Evolutionary conservation across 2,113 vertebrate genomes (phyloP).

Genomic region (Morone saxatilis): DNA sequence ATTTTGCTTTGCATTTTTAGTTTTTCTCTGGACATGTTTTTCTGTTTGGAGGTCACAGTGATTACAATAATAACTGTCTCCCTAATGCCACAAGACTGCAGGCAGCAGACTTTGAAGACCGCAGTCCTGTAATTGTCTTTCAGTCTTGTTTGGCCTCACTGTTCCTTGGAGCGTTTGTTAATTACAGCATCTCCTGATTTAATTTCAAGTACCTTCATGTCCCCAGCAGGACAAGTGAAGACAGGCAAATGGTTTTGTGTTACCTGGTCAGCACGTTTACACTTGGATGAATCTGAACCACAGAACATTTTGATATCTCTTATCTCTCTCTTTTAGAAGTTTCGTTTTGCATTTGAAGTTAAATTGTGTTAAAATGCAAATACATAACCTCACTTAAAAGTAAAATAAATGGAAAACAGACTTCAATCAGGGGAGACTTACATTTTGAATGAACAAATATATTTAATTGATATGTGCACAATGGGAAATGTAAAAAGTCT

Average conservation of each 20-base stretch:
- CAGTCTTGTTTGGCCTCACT: constrained; percentile 47
- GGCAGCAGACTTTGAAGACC: constrained; percentile 39
- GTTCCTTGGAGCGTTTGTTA: constrained; percentile 31
- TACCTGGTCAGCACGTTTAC: constrained; percentile 24
- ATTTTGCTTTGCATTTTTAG: background rate
- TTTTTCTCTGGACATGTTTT: background rate
- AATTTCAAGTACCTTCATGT: constrained; percentile 34
- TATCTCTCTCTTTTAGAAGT: background rate
- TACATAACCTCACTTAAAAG: background rate
- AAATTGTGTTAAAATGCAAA: background rate
- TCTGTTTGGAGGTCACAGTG: constrained; percentile 34
- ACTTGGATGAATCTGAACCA: constrained; percentile 5
- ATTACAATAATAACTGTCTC: constrained; percentile 43
- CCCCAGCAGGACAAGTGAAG: constrained; percentile 6
- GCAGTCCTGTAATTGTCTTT: constrained; percentile 45
- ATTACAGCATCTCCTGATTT: constrained; percentile 45
- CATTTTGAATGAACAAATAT: too few relatives aligned
- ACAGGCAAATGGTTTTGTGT: constrained; percentile 12
- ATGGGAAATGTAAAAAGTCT: too few relatives aligned
- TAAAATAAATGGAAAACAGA: background rate
- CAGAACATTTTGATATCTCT: background rate
- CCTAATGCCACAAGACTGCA: constrained; percentile 22
- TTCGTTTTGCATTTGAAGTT: background rate
- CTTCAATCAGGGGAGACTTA: too few relatives aligned
- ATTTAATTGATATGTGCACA: too few relatives aligned